phyloP scores from a whole-genome alignment of 2,797 vertebrate species.

The Cynopterus sphinx region DNA sequence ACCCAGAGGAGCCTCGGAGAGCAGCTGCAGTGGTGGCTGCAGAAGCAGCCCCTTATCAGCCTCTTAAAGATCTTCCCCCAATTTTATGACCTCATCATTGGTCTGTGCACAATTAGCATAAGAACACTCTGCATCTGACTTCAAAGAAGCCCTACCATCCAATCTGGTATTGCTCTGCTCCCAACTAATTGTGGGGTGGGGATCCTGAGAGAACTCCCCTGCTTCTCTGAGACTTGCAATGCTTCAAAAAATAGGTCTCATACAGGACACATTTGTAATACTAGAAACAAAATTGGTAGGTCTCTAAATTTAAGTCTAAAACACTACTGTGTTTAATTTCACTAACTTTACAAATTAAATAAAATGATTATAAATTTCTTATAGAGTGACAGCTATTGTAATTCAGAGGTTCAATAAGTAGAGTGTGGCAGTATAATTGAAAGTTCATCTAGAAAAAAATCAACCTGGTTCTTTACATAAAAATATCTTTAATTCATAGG shows the following conservation, averaged over 20 bases:
- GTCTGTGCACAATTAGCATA: background rate
- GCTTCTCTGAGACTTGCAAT: background rate
- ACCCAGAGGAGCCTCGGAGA: slow-evolving; percentile 95
- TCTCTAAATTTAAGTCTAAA: slow-evolving; percentile 43
- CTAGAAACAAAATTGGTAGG: slow-evolving; percentile 19
- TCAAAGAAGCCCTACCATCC: background rate
- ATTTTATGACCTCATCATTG: background rate
- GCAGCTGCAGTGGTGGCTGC: slow-evolving; percentile 89
- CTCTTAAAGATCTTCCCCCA: background rate
- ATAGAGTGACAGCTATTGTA: background rate
- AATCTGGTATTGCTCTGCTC: background rate
- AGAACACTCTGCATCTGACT: background rate
- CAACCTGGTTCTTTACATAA: background rate
- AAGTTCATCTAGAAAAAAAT: background rate
- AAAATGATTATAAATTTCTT: background rate
- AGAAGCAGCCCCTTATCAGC: slow-evolving; percentile 80
- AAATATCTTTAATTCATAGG: background rate
- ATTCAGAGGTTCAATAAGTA: background rate
- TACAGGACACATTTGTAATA: background rate
- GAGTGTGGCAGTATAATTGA: background rate
- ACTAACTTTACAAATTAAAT: background rate
- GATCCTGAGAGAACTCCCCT: background rate
- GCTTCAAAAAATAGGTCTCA: background rate
- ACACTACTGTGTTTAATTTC: background rate
- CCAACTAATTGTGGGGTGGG: background rate